phyloP scores from a whole-genome alignment of 1,140 invertebrate species.

The Asobara japonica region DNA sequence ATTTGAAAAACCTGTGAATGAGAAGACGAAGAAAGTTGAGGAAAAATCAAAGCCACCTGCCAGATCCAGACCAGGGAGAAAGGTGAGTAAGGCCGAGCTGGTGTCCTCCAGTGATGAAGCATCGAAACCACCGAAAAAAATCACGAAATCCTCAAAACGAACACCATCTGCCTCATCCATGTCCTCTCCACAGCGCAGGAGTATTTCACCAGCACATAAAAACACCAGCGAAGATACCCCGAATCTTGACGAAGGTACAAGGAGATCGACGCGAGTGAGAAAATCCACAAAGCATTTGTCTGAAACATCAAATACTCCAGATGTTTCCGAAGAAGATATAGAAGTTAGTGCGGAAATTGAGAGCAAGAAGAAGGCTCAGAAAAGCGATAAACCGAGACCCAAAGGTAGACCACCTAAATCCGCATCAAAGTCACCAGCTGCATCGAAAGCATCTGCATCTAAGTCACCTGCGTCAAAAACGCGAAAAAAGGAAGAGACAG shows the following conservation, averaged over 20 bases:
- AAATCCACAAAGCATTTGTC: conserved; percentile 1
- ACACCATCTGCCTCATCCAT: too few relatives aligned
- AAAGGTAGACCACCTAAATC: neutral
- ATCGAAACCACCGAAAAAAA: neutral
- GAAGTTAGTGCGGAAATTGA: neutral
- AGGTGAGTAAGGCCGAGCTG: neutral
- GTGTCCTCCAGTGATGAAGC: neutral
- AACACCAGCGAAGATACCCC: neutral
- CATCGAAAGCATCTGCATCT: neutral
- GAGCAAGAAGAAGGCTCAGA: too few relatives aligned
- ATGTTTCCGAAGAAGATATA: neutral
- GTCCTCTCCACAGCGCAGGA: too few relatives aligned
- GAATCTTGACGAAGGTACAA: neutral
- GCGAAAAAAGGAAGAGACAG: neutral
- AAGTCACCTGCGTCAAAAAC: neutral
- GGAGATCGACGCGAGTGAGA: neutral
- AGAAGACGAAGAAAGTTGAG: neutral
- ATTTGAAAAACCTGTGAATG: neutral
- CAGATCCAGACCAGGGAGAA: neutral
- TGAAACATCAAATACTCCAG: neutral
- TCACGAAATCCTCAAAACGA: too few relatives aligned
- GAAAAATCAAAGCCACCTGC: neutral
- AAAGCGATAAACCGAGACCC: neutral
- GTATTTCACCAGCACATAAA: too few relatives aligned
- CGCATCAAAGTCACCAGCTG: too few relatives aligned